Percentiles rank a stretch among this genome's conserved stretches.
These are phyloP conservation scores for Acipenser oxyrinchus DNA, from an alignment of 2,797 vertebrate genomes.

Conservation along the genomic window DNA sequence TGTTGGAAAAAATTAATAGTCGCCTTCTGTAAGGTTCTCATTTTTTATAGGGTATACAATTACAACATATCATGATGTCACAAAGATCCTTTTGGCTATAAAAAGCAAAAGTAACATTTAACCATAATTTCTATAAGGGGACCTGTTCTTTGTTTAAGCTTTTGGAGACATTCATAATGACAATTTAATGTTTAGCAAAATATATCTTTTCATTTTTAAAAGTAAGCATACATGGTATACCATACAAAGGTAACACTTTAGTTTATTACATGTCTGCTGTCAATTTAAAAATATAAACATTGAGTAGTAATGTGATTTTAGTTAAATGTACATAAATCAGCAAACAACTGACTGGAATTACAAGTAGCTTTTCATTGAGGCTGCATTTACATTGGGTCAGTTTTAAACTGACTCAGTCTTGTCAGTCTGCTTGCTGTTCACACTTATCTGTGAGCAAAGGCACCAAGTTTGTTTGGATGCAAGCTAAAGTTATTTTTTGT, in stretches of 20 bases:
- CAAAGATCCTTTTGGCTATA: neutral
- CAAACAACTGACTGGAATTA: too few relatives aligned
- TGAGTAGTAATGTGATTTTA: too few relatives aligned
- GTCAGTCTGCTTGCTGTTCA: too few relatives aligned
- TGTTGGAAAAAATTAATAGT: slow-evolving; percentile 42
- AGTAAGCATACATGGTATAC: too few relatives aligned
- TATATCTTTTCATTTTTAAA: too few relatives aligned
- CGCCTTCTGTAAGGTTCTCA: neutral
- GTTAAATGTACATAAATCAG: too few relatives aligned
- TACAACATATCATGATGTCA: neutral
- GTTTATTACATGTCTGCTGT: slow-evolving; percentile 20
- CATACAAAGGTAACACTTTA: slow-evolving; percentile 18
- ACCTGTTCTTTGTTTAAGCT: neutral
- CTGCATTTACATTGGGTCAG: too few relatives aligned
- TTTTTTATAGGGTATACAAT: neutral
- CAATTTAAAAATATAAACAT: slow-evolving; percentile 10
- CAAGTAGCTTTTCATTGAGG: too few relatives aligned
- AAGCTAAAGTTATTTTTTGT: too few relatives aligned
- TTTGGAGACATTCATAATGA: neutral
- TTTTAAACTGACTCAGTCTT: too few relatives aligned
- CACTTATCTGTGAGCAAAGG: too few relatives aligned
- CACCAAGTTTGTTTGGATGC: too few relatives aligned
- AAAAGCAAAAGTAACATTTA: neutral
- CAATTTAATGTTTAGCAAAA: neutral
- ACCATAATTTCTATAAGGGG: neutral